Base-by-base conservation (phyloP, 2,888 invertebrate species). In the Coenonympha arcania region DNA sequence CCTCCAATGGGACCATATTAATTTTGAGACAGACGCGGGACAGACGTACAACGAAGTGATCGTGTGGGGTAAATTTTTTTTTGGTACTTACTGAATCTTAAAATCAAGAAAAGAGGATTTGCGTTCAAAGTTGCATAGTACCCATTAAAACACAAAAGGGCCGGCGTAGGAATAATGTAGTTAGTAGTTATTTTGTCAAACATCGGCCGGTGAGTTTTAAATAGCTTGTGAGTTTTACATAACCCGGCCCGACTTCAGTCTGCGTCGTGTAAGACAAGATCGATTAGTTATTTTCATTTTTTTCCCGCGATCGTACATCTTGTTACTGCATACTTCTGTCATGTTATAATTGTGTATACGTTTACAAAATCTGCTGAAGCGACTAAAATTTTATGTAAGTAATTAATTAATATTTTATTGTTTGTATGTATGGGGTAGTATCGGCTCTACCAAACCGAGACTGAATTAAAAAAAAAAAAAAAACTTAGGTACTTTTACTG, bases 211-310 rank as follows among this genome's bases (percentile, higher is more conserved):
- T 13, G 36, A 31, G 49, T 51, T 58, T 51, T 42, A 56, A 54
- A 52, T 53, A 56, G 54, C 34, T 40, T 20, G 41, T 30, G 37
- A 33, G 52, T 49, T 61, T 58, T 62, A 58, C 54, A 58, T 50
- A 61, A 61, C 55, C 52, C 45, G 50, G 48, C 40, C 37, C 42
- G 46, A 20, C 50, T n/a, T n/a, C n/a, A n/a, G n/a, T 54, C 48
- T 45, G 37, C 37, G 50, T 28, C 50, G 50, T 54, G 47, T 43
- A 50, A 46, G 52, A 52, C 48, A 53, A 47, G 42, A 51, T 33
- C 46, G 50, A 11, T 52, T 33, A 40, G 45, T 56, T 45, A 48
- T 55, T 48, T 41, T 47, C 31, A 48, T 34, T 16, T 53, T 52
- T 53, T 47, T 40, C 18, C 41, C 48, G 56, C 20, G 20, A 16